Conservation (phyloP, 2,797 vertebrate genomes). For the Falco peregrinus region DNA sequence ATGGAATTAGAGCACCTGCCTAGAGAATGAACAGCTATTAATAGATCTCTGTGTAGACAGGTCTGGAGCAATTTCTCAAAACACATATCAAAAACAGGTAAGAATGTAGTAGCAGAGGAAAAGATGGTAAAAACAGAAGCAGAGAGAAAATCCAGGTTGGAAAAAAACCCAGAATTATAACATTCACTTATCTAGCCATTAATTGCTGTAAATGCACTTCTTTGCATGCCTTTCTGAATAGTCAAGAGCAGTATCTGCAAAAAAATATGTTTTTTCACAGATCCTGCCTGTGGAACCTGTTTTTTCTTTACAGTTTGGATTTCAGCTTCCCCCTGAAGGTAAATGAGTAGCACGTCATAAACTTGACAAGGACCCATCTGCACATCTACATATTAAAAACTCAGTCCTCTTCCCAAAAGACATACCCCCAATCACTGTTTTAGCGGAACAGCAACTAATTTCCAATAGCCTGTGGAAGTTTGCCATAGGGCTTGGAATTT, state of each 20-base stretch:
- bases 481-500: slow-evolving; percentile 74
- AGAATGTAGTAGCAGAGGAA: neutral
- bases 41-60: neutral
- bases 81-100: neutral
- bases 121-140: neutral
- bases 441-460: slow-evolving; percentile 73
- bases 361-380: slow-evolving; percentile 58
- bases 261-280: neutral
- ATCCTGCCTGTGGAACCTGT: neutral
- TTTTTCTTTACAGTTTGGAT: slow-evolving; percentile 11
- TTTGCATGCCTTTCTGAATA: neutral
- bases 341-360: neutral
- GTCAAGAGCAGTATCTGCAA: neutral
- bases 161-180: neutral
- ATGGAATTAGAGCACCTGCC: neutral
- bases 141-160: neutral
- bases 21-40: neutral
- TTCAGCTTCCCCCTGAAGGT: slow-evolving; percentile 15
- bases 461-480: slow-evolving; percentile 76
- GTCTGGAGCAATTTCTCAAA: neutral
- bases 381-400: slow-evolving; percentile 5
- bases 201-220: neutral
- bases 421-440: slow-evolving; percentile 32
- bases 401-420: slow-evolving; percentile 33
- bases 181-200: neutral